Percentiles rank a stretch among this genome's conserved stretches.
These are phyloP conservation scores for Potamarius usumacintae DNA, from an alignment of 2,113 vertebrate genomes.

Conservation along the genomic window DNA sequence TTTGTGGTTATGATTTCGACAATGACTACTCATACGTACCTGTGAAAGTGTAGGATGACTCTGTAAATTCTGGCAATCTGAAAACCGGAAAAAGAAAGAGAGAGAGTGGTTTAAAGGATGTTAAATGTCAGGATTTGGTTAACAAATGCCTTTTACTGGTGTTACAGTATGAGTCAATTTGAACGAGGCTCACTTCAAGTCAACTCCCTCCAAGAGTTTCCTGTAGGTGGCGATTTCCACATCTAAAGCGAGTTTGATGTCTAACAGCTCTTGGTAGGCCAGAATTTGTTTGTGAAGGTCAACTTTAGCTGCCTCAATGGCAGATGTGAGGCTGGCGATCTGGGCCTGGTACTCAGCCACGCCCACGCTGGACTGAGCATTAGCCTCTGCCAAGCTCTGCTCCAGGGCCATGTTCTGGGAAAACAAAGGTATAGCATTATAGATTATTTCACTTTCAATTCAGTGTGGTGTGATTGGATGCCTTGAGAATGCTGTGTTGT, in stretches of 20 bases:
- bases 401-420: conserved; percentile 61
- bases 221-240: conserved; percentile 69
- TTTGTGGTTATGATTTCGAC: not conserved
- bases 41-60: conserved; percentile 58
- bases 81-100: not conserved
- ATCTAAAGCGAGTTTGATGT: conserved; percentile 65
- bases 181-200: conserved; percentile 61
- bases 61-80: conserved; percentile 57
- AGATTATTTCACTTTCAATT: not conserved
- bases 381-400: conserved; percentile 62
- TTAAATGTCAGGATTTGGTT: not conserved
- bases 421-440: not conserved
- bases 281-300: conserved; percentile 68
- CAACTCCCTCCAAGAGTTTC: conserved; percentile 65
- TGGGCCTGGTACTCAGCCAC: conserved; percentile 64
- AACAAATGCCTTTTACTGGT: not conserved
- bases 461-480: not conserved
- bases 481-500: not conserved
- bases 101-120: not conserved
- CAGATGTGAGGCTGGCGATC: conserved; percentile 59
- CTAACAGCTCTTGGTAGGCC: conserved; percentile 67
- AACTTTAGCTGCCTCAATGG: conserved; percentile 63
- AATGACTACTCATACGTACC: conserved; percentile 44
- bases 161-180: not conserved
- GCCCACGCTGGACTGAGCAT: conserved; percentile 60